A percentile compares a stretch with the other conserved stretches of the same genome.
Conservation (phyloP, 2,888 invertebrate genomes). For the Chalcosyrphus nemorum region DNA sequence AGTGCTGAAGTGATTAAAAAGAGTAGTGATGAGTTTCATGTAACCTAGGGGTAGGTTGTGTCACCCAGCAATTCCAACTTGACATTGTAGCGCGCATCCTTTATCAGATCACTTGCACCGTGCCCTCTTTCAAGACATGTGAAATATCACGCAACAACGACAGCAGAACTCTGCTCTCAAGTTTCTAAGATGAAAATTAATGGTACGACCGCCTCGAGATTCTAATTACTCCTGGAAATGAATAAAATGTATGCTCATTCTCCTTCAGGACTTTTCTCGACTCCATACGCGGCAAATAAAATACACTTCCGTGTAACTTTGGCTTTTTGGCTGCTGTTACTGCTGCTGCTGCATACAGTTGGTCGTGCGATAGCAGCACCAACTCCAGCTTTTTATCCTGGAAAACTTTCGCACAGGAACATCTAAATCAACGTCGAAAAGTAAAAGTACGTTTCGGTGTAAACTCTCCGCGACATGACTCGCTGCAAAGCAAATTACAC, state of each 20-base stretch:
- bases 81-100: background rate
- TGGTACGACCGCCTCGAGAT: conserved; percentile 33
- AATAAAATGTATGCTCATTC: conserved; percentile 40
- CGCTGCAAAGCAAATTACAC: conserved; percentile 45
- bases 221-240: conserved; percentile 60
- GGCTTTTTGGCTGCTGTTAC: background rate
- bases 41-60: background rate
- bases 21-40: too few relatives aligned
- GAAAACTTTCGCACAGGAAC: conserved; percentile 56
- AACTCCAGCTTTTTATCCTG: conserved; percentile 9
- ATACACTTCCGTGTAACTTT: background rate
- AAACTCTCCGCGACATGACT: conserved; percentile 40
- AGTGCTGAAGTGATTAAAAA: too few relatives aligned
- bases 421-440: conserved; percentile 67
- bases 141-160: background rate
- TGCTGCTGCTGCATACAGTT: background rate
- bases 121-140: background rate
- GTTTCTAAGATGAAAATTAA: conserved; percentile 49
- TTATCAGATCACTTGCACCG: background rate
- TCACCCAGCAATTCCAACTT: background rate
- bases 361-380: conserved; percentile 35
- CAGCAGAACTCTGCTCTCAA: background rate
- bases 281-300: conserved; percentile 1
- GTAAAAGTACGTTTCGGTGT: conserved; percentile 55
- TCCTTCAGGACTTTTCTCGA: conserved; percentile 29